Conservation (phyloP, 1,140 invertebrate species). For the Drosophila tsacasi region DNA sequence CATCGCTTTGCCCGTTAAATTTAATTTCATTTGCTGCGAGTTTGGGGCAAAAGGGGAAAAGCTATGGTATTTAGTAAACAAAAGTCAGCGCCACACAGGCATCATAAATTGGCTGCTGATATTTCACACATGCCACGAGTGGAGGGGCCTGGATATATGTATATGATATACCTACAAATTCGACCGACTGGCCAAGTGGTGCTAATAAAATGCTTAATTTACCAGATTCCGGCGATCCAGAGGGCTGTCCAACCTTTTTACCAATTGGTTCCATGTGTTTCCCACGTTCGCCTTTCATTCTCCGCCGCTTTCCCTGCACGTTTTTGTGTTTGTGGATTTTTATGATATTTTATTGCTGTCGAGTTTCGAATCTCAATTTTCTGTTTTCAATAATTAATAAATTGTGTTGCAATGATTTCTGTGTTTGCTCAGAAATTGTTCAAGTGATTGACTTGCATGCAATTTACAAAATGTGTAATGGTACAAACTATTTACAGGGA, state of each 20-base stretch:
- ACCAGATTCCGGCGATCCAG: conserved; percentile 38
- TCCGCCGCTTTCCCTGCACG: conserved; percentile 11
- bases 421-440: conserved; percentile 26
- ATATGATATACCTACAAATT: conserved; percentile 20
- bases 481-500: background rate
- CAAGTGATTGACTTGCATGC: conserved; percentile 32
- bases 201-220: conserved; percentile 81
- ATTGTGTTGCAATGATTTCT: conserved; percentile 3
- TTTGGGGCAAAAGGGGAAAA: background rate
- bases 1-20: conserved; percentile 66
- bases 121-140: conserved; percentile 75
- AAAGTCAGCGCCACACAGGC: conserved; percentile 69
- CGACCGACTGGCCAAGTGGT: conserved; percentile 36
- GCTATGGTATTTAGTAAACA: conserved; percentile 65
- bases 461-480: conserved; percentile 6
- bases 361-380: conserved; percentile 1
- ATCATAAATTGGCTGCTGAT: conserved; percentile 76
- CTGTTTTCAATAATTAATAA: conserved; percentile 9
- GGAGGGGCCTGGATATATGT: background rate
- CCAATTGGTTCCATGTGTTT: conserved; percentile 15
- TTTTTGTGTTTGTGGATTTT: conserved; percentile 55
- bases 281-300: conserved; percentile 15
- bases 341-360: conserved; percentile 62
- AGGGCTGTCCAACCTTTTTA: conserved; percentile 36
- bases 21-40: conserved; percentile 63